Percentiles rank a stretch among this genome's conserved stretches.
Conservation (phyloP, 1,140 invertebrate genomes). For the Tachypleus tridentatus region DNA sequence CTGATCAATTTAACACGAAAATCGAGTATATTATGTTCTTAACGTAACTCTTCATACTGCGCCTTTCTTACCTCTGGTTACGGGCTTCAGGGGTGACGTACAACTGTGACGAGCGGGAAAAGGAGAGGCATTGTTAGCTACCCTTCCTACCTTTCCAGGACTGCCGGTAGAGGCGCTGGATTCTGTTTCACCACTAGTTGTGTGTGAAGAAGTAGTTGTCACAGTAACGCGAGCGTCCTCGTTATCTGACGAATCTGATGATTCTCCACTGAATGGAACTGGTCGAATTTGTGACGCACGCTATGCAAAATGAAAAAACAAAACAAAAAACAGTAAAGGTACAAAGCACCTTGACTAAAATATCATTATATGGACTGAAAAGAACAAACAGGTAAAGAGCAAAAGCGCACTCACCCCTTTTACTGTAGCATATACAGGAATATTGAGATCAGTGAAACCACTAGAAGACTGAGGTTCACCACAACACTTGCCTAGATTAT, state of each 20-base stretch:
- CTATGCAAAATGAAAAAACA: constrained; percentile 33
- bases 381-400: background rate
- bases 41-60: no score
- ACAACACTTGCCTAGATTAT: constrained; percentile 17
- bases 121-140: constrained; percentile 30
- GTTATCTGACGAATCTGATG: constrained; percentile 86
- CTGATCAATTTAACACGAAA: no score
- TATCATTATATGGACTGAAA: background rate
- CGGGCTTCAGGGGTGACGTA: constrained; percentile 66
- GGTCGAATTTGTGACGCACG: constrained; percentile 88
- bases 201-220: constrained; percentile 34
- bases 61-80: constrained; percentile 43
- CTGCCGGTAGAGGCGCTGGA: constrained; percentile 48
- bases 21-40: no score
- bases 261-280: constrained; percentile 87
- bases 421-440: constrained; percentile 89
- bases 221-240: constrained; percentile 48
- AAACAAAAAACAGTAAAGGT: constrained; percentile 2
- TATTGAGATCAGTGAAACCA: constrained; percentile 37
- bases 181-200: constrained; percentile 39
- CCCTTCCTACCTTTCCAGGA: constrained; percentile 54
- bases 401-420: constrained; percentile 57
- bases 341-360: no score
- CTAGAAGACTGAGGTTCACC: constrained; percentile 16
- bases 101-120: constrained; percentile 64